A percentile compares a stretch with the other conserved stretches of the same genome.
Evolutionary conservation across 2,113 vertebrate genomes (phyloP).

Genomic region (Hippocampus zosterae): DNA sequence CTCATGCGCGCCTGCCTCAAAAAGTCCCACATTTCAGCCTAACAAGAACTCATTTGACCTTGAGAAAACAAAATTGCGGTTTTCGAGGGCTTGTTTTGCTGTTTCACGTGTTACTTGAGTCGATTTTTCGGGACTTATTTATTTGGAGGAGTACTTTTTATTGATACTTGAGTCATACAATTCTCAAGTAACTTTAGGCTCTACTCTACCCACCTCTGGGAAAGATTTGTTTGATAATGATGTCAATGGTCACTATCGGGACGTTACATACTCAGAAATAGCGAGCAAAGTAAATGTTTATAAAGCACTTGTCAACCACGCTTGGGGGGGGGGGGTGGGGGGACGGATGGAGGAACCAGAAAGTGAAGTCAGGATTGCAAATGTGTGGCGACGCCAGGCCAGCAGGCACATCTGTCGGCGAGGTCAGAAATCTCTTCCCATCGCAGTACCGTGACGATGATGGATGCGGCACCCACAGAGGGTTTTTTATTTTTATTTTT

Average conservation of each 20-base stretch:
- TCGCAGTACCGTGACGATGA: slow-evolving; percentile 64
- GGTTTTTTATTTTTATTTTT: slow-evolving; percentile 44
- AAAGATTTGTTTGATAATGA: not conserved
- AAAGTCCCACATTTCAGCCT: no score
- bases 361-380: slow-evolving; percentile 9
- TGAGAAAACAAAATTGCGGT: no score
- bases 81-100: no score
- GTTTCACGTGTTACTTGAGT: no score
- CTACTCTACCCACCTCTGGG: no score
- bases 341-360: not conserved
- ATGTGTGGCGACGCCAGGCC: slow-evolving; percentile 40
- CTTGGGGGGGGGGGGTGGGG: not conserved
- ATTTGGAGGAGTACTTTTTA: no score
- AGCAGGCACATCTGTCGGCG: slow-evolving; percentile 65
- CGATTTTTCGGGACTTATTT: no score
- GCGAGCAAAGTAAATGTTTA: not conserved
- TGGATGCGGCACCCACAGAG: slow-evolving; percentile 61
- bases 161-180: no score
- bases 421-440: slow-evolving; percentile 67
- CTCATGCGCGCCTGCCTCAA: no score
- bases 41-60: no score
- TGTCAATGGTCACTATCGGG: not conserved
- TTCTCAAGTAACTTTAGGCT: no score
- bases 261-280: not conserved
- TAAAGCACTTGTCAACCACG: not conserved